These are phyloP conservation scores for Grus americana DNA, from an alignment of 2,113 vertebrate genomes.

Conservation along the genomic window DNA sequence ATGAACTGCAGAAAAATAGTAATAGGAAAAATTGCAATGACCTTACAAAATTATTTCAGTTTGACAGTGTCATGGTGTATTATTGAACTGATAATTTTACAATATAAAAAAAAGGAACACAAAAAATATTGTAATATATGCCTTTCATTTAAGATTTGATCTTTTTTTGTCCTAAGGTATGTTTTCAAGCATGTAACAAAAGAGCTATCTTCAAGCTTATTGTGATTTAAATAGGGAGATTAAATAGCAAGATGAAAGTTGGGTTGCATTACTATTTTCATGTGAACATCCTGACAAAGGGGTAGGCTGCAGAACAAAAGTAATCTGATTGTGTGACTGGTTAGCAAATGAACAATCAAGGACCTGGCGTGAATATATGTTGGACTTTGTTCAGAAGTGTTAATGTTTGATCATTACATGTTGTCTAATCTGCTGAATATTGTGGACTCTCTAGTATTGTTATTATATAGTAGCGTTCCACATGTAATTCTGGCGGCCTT, in stretches of 20 bases:
- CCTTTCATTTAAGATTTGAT: background rate
- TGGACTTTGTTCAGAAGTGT: conserved; percentile 40
- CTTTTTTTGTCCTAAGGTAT: rapidly evolving
- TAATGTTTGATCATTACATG: background rate
- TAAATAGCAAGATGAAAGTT: background rate
- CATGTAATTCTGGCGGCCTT: background rate
- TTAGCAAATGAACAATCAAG: background rate
- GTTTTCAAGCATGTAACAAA: background rate
- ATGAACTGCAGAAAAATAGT: background rate
- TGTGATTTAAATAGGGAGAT: background rate
- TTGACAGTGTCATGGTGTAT: background rate
- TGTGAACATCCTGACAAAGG: background rate
- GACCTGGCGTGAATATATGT: background rate
- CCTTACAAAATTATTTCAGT: background rate
- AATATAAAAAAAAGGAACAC: background rate
- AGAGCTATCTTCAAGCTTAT: background rate
- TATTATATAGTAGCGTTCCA: background rate
- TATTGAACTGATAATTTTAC: background rate
- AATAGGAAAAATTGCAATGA: background rate
- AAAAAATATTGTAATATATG: background rate
- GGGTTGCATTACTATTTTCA: background rate
- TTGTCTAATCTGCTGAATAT: background rate
- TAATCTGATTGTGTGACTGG: background rate
- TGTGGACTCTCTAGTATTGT: background rate
- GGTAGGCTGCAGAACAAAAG: background rate